Evolutionary conservation across 2,797 vertebrate genomes (phyloP).

Genomic region (Syndactyla subalaris): DNA sequence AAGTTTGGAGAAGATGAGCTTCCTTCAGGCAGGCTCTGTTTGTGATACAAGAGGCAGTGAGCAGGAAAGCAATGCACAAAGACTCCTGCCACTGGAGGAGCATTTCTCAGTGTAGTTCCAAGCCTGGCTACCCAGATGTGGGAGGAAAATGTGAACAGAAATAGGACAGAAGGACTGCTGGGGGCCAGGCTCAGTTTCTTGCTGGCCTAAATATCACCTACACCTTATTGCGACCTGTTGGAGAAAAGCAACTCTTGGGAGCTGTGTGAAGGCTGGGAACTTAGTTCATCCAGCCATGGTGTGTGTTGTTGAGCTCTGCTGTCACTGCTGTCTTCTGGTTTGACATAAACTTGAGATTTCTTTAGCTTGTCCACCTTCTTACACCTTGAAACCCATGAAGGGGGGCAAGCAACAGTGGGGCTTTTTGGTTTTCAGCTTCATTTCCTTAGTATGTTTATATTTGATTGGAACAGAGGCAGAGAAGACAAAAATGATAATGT

Average conservation of each 20-base stretch:
- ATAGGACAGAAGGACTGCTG: not conserved
- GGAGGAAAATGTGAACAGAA: not conserved
- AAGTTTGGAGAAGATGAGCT: fast-evolving
- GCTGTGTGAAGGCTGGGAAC: not conserved
- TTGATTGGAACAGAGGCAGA: not conserved
- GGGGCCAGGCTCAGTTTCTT: not conserved
- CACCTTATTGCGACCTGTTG: not conserved
- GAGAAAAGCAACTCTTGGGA: not conserved
- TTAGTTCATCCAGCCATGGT: not conserved
- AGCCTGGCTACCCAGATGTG: not conserved
- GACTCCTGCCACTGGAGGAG: not conserved
- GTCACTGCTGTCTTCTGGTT: not conserved
- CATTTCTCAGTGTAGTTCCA: not conserved
- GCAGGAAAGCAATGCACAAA: not conserved
- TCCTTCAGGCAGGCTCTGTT: not conserved
- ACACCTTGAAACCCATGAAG: not conserved
- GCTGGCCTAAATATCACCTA: not conserved
- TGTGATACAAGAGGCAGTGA: not conserved
- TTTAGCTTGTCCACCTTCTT: not conserved
- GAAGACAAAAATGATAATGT: not conserved
- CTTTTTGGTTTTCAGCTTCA: not conserved
- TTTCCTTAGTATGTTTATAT: not conserved
- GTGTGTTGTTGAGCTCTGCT: not conserved
- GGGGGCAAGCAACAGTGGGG: not conserved
- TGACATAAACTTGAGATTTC: not conserved